Evolutionary conservation across 2,113 vertebrate genomes (phyloP), one percentile per base, ranked within the genome.

Genomic region (Megaceryle maxima): DNA sequence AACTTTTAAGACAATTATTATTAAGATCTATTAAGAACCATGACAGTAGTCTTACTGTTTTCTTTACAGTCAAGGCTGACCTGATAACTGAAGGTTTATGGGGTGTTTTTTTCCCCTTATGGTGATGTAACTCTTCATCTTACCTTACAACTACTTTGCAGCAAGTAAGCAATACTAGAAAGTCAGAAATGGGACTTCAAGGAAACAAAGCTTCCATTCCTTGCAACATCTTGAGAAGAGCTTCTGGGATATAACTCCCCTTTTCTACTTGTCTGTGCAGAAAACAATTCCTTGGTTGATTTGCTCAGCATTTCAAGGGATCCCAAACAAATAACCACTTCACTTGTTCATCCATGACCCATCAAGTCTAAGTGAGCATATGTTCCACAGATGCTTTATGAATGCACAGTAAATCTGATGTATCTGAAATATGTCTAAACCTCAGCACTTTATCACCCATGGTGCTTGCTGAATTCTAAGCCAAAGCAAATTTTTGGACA

Each of bases 41-140:
- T 24, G 13, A 10, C 11, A 48, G 6, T 35, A 28, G 9, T 70
- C 16, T 70, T 70, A 41, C 8, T 22, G 6, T 35, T 91, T 68
- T 60, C 13, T 76, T 68, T 75, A 64, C 25, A 19, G 5, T 59
- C 22, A 46, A 44, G 9, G 3, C 16, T 59, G 21, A 63, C 19
- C 10, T 64, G 25, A 16, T 81, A 89, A 66, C 2, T 24, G 43
- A 84, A 87, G 29, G 16, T 48, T 28, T 77, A 29, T 53, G 29
- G 26, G 11, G 2, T 29, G 0, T 6, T 11, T 76, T 75, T 33
- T 16, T 4, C 4, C 5, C 5, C 4, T 81, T 44, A 21, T 10
- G 9, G 4, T 41, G 14, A 72, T 4, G 41, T 86, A 76, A 83
- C 9, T 77, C 20, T 85, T 78, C 16, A 43, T 39, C 14, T 86